phyloP scores from a whole-genome alignment of 2,113 vertebrate species.

The Scopus umbretta region DNA sequence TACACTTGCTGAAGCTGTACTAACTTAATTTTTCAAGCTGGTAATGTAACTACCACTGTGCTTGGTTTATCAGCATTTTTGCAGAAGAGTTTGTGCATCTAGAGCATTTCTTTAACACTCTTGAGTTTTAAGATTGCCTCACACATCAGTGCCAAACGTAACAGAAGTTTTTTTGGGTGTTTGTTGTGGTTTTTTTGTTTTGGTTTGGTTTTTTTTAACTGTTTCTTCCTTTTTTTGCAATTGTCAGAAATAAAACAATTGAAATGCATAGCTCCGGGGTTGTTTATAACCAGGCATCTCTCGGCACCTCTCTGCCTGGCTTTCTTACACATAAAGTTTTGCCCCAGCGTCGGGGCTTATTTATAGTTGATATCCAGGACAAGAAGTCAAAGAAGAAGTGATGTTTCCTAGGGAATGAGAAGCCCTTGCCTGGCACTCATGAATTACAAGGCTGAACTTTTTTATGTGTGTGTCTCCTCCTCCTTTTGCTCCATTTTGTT shows the following conservation, averaged over 20 bases:
- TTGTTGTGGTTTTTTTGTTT: too few species aligned
- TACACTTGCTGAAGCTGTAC: background rate
- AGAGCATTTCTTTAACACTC: background rate
- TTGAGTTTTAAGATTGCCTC: background rate
- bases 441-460: constrained; percentile 61
- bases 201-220: background rate
- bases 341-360: background rate
- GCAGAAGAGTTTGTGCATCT: background rate
- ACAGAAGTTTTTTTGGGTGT: background rate
- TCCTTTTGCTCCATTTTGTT: constrained; percentile 68
- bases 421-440: constrained; percentile 17
- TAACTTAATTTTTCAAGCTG: background rate
- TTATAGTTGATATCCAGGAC: constrained; percentile 35
- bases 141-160: background rate
- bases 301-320: background rate
- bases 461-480: constrained; percentile 62
- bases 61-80: background rate
- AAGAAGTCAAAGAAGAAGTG: constrained; percentile 30
- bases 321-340: constrained; percentile 1
- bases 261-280: background rate
- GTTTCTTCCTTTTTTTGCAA: background rate
- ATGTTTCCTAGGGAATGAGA: constrained; percentile 66
- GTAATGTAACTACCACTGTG: rapidly evolving
- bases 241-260: background rate
- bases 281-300: background rate